Evolutionary conservation across 2,888 invertebrate genomes (phyloP).

Genomic region (Caprella mutica): DNA sequence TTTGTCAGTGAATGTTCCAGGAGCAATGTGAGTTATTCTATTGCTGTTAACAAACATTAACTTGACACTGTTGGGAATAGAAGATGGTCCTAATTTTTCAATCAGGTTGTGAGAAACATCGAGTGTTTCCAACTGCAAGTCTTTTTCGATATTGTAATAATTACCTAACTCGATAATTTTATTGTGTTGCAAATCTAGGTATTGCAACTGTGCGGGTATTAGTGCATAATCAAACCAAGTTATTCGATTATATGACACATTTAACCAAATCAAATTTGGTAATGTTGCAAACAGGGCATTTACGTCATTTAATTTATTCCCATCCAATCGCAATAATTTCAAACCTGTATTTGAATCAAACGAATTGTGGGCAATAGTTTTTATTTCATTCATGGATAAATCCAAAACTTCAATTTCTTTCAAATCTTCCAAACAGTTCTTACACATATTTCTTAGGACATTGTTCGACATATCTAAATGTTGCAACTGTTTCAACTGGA

Average conservation of each 20-base stretch:
- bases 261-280: slow-evolving; percentile 71
- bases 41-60: slow-evolving; percentile 57
- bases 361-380: slow-evolving; percentile 54
- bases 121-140: slow-evolving; percentile 64
- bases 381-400: slow-evolving; percentile 71
- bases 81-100: slow-evolving; percentile 48
- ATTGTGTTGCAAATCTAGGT: slow-evolving; percentile 83
- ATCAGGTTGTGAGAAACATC: slow-evolving; percentile 86
- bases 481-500: slow-evolving; percentile 60
- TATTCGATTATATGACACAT: slow-evolving; percentile 80
- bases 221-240: slow-evolving; percentile 78
- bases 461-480: slow-evolving; percentile 42
- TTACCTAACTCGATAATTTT: slow-evolving; percentile 60
- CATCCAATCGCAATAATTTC: slow-evolving; percentile 74
- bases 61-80: slow-evolving; percentile 74
- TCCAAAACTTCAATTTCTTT: slow-evolving; percentile 69
- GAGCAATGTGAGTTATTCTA: slow-evolving; percentile 50
- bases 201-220: slow-evolving; percentile 68
- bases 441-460: slow-evolving; percentile 41
- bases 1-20: slow-evolving; percentile 79
- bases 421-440: slow-evolving; percentile 69
- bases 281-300: slow-evolving; percentile 72
- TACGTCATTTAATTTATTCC: slow-evolving; percentile 68
- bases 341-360: slow-evolving; percentile 67
- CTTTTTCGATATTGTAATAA: slow-evolving; percentile 42